Evolutionary conservation across 1,140 invertebrate species (phyloP).

Genomic region (Yoshiicerus persimilis): DNA sequence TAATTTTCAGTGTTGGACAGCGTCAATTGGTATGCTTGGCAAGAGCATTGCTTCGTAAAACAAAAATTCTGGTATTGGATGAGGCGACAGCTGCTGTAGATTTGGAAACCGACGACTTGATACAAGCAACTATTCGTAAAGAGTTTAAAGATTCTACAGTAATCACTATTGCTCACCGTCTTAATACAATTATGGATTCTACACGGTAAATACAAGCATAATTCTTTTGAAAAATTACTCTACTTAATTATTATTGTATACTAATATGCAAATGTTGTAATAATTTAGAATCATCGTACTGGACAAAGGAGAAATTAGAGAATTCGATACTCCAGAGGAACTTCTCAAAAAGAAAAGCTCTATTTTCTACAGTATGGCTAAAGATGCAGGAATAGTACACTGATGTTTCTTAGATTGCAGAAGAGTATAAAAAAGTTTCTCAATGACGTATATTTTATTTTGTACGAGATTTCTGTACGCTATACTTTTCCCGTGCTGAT

Average conservation of each 20-base stretch:
- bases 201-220: slow-evolving; percentile 60
- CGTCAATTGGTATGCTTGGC: slow-evolving; percentile 86
- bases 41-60: slow-evolving; percentile 83
- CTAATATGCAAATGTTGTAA: neutral
- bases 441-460: neutral
- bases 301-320: slow-evolving; percentile 58
- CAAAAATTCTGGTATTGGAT: slow-evolving; percentile 79
- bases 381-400: slow-evolving; percentile 57
- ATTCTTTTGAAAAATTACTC: neutral
- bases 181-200: slow-evolving; percentile 92
- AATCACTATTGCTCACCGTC: slow-evolving; percentile 88
- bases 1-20: slow-evolving; percentile 68
- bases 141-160: slow-evolving; percentile 88
- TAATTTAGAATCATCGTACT: slow-evolving; percentile 61
- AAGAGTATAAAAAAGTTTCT: no score
- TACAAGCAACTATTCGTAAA: slow-evolving; percentile 79
- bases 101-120: slow-evolving; percentile 58
- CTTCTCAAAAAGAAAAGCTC: slow-evolving; percentile 57
- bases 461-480: no score
- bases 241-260: neutral
- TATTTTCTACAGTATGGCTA: slow-evolving; percentile 63
- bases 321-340: slow-evolving; percentile 55
- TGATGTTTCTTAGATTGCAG: neutral
- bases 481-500: no score
- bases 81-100: slow-evolving; percentile 61